Conservation (phyloP, 2,113 vertebrate species). For the Nicator chloris region DNA sequence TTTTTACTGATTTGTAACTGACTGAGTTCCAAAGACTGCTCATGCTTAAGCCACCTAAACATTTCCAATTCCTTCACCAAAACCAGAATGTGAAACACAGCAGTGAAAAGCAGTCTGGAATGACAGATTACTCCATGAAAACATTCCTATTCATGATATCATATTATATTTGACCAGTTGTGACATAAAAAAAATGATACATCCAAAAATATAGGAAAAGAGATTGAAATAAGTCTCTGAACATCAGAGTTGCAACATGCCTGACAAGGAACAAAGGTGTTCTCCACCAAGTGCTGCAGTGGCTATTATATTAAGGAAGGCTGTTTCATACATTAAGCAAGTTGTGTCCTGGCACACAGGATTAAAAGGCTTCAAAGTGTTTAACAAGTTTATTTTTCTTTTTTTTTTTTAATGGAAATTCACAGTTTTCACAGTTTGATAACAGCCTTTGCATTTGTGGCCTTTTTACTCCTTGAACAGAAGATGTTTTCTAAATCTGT, state of each 20-base stretch:
- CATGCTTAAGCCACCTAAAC: not conserved
- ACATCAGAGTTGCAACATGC: not conserved
- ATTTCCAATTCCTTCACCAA: not conserved
- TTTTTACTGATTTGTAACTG: not conserved
- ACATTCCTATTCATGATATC: not conserved
- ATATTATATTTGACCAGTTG: not conserved
- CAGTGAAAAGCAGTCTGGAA: not conserved
- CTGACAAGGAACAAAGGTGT: not conserved
- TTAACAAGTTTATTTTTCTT: not conserved
- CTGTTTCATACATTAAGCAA: not conserved
- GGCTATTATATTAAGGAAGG: not conserved
- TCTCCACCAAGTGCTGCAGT: not conserved
- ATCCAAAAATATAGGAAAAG: not conserved
- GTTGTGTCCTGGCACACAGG: not conserved
- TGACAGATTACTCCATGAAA: not conserved
- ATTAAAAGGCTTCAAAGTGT: not conserved
- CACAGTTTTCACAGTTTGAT: not conserved
- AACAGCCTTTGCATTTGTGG: not conserved
- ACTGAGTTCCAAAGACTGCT: not conserved
- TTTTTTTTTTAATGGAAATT: not conserved
- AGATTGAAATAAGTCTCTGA: not conserved
- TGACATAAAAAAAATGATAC: not conserved
- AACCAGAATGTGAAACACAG: not conserved
- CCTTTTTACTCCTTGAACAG: not conserved
- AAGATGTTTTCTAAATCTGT: not conserved